phyloP scores from a whole-genome alignment of 2,113 vertebrate genomes.

The Motacilla alba region DNA sequence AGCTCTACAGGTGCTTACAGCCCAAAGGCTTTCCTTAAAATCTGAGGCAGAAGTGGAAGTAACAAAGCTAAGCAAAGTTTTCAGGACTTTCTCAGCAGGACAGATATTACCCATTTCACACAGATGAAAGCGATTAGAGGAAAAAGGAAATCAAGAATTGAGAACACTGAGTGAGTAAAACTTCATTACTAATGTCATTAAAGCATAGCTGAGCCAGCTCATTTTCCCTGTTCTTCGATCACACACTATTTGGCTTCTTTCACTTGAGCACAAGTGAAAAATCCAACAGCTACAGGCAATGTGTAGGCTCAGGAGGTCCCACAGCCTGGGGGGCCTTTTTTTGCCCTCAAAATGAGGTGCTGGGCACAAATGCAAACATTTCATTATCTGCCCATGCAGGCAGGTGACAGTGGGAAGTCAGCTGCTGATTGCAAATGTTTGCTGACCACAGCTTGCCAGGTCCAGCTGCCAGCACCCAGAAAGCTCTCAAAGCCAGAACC shows the following conservation, averaged over 20 bases:
- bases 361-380: not conserved
- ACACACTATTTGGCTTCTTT: not conserved
- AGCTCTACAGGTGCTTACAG: not conserved
- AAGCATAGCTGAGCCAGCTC: not conserved
- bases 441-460: not conserved
- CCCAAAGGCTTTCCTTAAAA: not conserved
- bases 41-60: not conserved
- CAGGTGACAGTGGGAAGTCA: not conserved
- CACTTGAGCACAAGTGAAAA: not conserved
- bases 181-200: not conserved
- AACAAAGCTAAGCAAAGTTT: not conserved
- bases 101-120: not conserved
- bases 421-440: not conserved
- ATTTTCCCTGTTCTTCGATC: not conserved
- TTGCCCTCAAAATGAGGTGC: not conserved
- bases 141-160: not conserved
- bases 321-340: not conserved
- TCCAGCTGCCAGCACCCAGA: not conserved
- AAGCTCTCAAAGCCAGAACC: not conserved
- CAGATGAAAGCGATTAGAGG: not conserved
- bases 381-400: not conserved
- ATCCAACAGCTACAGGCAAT: not conserved
- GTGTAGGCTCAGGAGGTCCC: not conserved
- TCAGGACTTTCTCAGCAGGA: not conserved
- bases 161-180: not conserved